Percentiles rank a stretch among this genome's conserved stretches.
phyloP scores from a whole-genome alignment of 2,888 invertebrate genomes.

The Macaria liturata region DNA sequence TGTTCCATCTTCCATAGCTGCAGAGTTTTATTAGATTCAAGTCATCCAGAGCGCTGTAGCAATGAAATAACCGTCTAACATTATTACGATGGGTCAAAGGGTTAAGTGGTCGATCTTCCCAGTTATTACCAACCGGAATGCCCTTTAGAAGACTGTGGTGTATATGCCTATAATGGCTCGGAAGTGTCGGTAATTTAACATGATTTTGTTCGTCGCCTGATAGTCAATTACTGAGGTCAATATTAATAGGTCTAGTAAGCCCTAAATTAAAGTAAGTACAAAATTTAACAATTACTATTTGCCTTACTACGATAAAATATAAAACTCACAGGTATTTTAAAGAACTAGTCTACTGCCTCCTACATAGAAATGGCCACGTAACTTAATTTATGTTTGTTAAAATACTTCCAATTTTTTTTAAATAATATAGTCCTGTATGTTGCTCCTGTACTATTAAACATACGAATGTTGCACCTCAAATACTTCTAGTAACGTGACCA shows the following conservation, averaged over 20 bases:
- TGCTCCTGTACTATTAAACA: too few species aligned
- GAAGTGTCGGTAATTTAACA: constrained; percentile 15
- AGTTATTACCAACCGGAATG: constrained; percentile 32
- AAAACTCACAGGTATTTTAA: too few species aligned
- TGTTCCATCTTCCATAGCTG: constrained; percentile 9
- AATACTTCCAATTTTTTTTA: too few species aligned
- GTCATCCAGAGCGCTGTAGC: constrained; percentile 43
- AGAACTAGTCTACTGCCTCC: too few species aligned
- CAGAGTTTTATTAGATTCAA: constrained; percentile 42
- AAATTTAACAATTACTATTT: too few species aligned
- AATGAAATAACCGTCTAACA: constrained; percentile 60
- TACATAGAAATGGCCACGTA: too few species aligned
- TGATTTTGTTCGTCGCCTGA: constrained; percentile 1
- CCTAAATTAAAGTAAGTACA: too few species aligned
- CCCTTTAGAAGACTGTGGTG: constrained; percentile 19
- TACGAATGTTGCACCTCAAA: too few species aligned
- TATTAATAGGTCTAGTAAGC: neutral
- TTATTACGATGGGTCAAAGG: constrained; percentile 63
- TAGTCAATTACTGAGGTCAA: neutral
- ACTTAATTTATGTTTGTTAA: too few species aligned
- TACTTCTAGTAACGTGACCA: too few species aligned
- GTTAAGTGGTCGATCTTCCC: constrained; percentile 58
- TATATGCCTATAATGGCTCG: constrained; percentile 16
- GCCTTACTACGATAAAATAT: too few species aligned
- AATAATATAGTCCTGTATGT: too few species aligned